A percentile compares a stretch with the other conserved stretches of the same genome.
phyloP scores from a whole-genome alignment of 2,113 vertebrate species.

The Pollachius pollachius region DNA sequence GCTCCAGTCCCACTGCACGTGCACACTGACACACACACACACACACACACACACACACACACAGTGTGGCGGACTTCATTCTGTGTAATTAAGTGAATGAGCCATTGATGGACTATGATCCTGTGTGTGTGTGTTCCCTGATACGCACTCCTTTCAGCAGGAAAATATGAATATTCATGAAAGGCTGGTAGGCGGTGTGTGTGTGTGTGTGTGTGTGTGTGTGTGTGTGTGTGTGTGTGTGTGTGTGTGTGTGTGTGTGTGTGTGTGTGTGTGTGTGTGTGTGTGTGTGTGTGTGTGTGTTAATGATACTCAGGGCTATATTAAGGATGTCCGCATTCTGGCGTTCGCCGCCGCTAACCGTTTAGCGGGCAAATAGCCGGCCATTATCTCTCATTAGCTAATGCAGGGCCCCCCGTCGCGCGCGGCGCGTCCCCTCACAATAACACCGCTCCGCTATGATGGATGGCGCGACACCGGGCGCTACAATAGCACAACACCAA shows the following conservation, averaged over 20 bases:
- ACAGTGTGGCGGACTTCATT: too few species aligned
- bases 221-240: slow-evolving; percentile 1
- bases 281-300: not conserved
- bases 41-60: too few species aligned
- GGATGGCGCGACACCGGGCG: slow-evolving; percentile 53
- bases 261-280: not conserved
- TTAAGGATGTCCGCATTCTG: slow-evolving; percentile 49
- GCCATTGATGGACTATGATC: too few species aligned
- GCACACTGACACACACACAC: too few species aligned
- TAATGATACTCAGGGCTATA: slow-evolving; percentile 43
- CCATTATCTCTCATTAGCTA: slow-evolving; percentile 73
- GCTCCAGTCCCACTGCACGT: too few species aligned
- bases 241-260: not conserved
- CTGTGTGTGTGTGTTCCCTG: slow-evolving; percentile 22
- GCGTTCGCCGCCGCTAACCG: slow-evolving; percentile 41
- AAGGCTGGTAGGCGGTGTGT: slow-evolving; percentile 44
- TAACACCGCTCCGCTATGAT: slow-evolving; percentile 55
- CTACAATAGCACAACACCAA: slow-evolving; percentile 52
- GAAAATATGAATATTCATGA: slow-evolving; percentile 62
- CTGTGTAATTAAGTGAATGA: too few species aligned
- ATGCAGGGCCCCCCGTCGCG: slow-evolving; percentile 54
- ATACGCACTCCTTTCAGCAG: slow-evolving; percentile 43
- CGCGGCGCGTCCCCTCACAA: slow-evolving; percentile 44
- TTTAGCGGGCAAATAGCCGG: slow-evolving; percentile 53
- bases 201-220: slow-evolving; percentile 1